Conservation (phyloP, 2,113 vertebrate species). For the Ciconia boyciana region DNA sequence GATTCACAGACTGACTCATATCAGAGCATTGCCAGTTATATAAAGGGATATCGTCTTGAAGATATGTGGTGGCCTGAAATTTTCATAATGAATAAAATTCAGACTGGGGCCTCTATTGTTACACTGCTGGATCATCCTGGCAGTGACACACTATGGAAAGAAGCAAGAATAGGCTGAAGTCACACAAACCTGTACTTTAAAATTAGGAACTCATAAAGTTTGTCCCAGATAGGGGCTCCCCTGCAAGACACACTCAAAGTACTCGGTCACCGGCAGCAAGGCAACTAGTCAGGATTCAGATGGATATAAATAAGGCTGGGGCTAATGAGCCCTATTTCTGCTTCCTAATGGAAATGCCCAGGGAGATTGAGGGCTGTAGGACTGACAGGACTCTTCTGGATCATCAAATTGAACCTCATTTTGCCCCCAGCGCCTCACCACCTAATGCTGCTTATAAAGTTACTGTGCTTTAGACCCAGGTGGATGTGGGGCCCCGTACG, state of each 20-base stretch:
- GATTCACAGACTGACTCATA: conserved; percentile 24
- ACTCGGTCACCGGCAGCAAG: neutral
- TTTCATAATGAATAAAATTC: neutral
- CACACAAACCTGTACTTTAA: neutral
- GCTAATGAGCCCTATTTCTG: neutral
- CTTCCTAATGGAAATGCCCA: neutral
- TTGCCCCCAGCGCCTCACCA: neutral
- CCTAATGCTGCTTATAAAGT: neutral
- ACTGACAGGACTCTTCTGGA: neutral
- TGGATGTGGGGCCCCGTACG: accelerated
- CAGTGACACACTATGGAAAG: neutral
- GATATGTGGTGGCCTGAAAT: neutral
- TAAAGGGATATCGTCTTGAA: neutral
- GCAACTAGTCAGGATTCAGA: neutral
- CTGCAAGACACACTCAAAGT: neutral
- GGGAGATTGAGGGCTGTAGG: neutral
- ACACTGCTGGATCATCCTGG: neutral
- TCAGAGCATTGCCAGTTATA: neutral
- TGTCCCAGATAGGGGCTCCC: neutral
- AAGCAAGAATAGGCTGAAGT: neutral
- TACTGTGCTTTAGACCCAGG: neutral
- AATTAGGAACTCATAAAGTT: neutral
- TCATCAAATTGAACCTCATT: neutral
- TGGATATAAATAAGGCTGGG: neutral
- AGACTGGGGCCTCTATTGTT: neutral